Percentiles rank a stretch among this genome's conserved stretches.
Conservation (phyloP, 23 tunicate species). For the Ciona savignyi region DNA sequence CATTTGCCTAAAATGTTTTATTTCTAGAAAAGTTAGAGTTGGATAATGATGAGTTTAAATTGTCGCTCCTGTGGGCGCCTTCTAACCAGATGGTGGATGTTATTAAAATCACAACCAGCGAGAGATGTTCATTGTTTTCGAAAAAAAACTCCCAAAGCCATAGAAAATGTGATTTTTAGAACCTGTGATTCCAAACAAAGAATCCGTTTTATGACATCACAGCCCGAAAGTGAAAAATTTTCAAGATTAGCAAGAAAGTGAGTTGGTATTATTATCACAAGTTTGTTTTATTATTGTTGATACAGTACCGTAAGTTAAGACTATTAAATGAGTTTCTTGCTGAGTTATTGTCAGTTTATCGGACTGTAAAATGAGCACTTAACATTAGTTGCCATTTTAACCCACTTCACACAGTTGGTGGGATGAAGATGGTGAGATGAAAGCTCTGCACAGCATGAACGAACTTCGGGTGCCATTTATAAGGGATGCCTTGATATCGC, state of each 20-base stretch:
- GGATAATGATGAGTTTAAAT: neutral
- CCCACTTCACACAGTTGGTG: slow-evolving; percentile 73
- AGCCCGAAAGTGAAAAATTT: slow-evolving; percentile 25
- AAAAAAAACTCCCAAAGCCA: neutral
- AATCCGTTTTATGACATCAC: neutral
- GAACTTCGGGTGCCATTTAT: slow-evolving; percentile 87
- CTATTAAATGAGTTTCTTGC: no score
- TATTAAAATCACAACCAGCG: neutral
- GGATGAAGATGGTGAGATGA: slow-evolving; percentile 64
- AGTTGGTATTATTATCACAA: neutral
- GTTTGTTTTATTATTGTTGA: neutral
- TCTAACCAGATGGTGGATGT: neutral
- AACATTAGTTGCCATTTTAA: no score
- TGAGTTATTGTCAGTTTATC: no score
- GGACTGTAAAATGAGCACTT: no score
- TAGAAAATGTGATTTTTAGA: neutral
- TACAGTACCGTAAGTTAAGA: no score
- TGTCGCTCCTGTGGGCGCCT: neutral
- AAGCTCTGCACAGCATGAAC: slow-evolving; percentile 81
- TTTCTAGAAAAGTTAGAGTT: no score
- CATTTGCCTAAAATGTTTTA: no score
- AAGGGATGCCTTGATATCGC: slow-evolving; percentile 65
- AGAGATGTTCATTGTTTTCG: neutral
- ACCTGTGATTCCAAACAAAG: neutral
- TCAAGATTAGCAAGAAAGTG: slow-evolving; percentile 28